A percentile compares a stretch with the other conserved stretches of the same genome.
These are phyloP conservation scores for Muricea muricata DNA, from an alignment of 92 coral and sea anemone genomes.

Conservation along the genomic window DNA sequence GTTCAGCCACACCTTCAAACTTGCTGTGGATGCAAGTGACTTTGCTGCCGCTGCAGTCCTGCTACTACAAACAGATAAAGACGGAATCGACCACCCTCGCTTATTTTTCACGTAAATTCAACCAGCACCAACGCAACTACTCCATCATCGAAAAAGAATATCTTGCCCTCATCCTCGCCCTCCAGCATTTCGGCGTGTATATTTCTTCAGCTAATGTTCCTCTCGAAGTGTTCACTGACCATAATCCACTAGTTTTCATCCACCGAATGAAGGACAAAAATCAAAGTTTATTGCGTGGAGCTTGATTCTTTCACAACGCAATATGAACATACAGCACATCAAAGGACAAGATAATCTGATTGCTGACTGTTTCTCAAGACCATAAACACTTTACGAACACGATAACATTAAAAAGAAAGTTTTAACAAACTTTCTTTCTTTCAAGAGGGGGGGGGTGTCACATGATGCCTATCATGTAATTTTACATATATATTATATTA, in stretches of 20 bases:
- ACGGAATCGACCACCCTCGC: background rate
- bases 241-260: background rate
- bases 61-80: background rate
- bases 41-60: background rate
- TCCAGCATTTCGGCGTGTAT: conserved; percentile 39
- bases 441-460: too few species aligned
- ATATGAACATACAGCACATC: background rate
- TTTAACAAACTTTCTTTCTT: background rate
- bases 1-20: background rate
- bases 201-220: background rate
- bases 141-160: background rate
- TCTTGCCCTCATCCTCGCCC: background rate
- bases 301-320: background rate
- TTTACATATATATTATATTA: too few species aligned
- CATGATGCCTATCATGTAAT: too few species aligned
- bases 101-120: conserved; percentile 15
- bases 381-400: background rate
- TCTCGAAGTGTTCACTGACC: background rate
- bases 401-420: background rate
- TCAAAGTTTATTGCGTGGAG: background rate
- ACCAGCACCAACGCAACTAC: background rate
- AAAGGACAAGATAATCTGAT: background rate
- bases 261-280: background rate
- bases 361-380: background rate
- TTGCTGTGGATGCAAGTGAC: background rate